Base-by-base conservation (phyloP, 1,140 invertebrate species). In the Antheraea pernyi region DNA sequence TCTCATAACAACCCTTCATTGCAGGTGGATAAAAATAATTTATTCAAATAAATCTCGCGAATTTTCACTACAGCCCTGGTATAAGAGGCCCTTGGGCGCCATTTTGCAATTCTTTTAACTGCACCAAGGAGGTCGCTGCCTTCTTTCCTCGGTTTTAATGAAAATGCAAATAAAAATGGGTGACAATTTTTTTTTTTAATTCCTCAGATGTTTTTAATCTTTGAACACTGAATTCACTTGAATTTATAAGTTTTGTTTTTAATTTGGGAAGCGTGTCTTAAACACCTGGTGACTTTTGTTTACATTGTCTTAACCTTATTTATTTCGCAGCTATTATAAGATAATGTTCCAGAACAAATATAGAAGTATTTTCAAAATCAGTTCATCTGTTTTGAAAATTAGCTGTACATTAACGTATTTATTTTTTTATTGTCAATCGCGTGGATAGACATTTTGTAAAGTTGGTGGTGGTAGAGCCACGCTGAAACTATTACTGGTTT, bases 21-120 rank as follows among this genome's bases (percentile, higher is more conserved):
- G 82, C 85, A 90, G 86, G 86, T 90, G 78, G 79, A 70, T 79
- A 76, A 76, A 84, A 81, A 89, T 91, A 89, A 91, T 91, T 89
- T 91, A 91, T 90, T 90, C 87, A 87, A 86, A 91, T 91, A 89
- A 91, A 89, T 91, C 89, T 86, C 71, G 70, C 68, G 76, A 83
- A 86, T 82, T 85, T 89, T 84, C 82, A 81, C 79, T 82, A 79
- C 75, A 72, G 72, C 46, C 68, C 68, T 67, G 74, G 61, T 81
- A 59, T 80, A 88, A 73, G 66, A 78, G 78, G 79, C 89, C 89
- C 89, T 68, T 37, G 89, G 84, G 89, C 73, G 77, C 82, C 76
- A 79, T 91, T 91, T 65, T 66, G 77, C 80, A 72, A 80, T 90
- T 88, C 86, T 91, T 89, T 86, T 89, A 88, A 91, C 78, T 86